These are phyloP conservation scores for Tetragnatha montana DNA, from an alignment of 2,888 invertebrate genomes.

Conservation along the genomic window DNA sequence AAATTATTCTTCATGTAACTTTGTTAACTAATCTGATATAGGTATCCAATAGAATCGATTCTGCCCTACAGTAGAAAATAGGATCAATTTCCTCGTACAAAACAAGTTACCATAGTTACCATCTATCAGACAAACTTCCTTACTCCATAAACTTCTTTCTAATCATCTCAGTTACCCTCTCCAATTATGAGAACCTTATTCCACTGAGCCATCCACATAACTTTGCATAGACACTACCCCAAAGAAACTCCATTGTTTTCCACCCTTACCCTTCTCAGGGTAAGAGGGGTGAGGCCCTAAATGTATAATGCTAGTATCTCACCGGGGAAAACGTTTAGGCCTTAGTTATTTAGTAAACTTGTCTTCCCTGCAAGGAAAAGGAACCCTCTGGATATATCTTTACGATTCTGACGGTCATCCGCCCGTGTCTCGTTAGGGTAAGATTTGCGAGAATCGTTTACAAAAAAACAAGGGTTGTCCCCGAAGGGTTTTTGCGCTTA, in stretches of 20 bases:
- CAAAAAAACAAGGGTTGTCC: background rate
- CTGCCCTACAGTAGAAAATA: no score
- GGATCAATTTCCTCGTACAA: no score
- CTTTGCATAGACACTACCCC: background rate
- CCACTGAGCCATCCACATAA: background rate
- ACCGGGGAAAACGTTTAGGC: background rate
- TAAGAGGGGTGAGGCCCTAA: background rate
- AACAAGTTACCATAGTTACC: no score
- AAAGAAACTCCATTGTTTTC: background rate
- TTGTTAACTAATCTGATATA: no score
- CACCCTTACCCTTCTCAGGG: background rate
- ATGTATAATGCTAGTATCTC: background rate
- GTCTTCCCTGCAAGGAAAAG: background rate
- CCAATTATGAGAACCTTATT: background rate
- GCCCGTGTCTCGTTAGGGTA: conserved; percentile 28
- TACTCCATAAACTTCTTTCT: no score
- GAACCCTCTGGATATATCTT: background rate
- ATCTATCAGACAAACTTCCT: no score
- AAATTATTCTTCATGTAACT: no score
- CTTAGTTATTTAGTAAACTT: conserved; percentile 20
- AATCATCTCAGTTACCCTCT: no score
- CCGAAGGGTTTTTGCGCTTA: conserved; percentile 16
- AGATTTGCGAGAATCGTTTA: conserved; percentile 32
- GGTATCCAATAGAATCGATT: no score
- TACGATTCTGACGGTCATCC: conserved; percentile 13